Conservation (phyloP, 1,140 invertebrate genomes). For the Caerostris extrusa region DNA sequence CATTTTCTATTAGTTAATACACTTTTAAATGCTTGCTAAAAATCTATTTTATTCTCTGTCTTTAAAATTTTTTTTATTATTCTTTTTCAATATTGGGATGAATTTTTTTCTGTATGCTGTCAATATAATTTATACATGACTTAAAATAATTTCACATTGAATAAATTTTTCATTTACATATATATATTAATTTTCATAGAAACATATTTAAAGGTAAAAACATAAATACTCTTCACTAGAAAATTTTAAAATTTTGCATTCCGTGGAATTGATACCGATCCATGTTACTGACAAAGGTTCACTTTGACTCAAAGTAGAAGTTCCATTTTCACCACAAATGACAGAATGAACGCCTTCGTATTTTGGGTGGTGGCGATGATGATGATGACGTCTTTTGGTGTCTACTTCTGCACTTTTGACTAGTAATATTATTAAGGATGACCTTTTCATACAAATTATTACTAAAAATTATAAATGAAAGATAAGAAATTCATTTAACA, state of each 20-base stretch:
- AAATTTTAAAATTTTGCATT: slow-evolving; percentile 68
- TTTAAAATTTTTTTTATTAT: too few species aligned
- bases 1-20: too few species aligned
- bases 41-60: too few species aligned
- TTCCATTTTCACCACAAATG: slow-evolving; percentile 70
- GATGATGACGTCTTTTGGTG: slow-evolving; percentile 9
- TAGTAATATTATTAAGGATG: slow-evolving; percentile 17
- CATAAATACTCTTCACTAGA: slow-evolving; percentile 65
- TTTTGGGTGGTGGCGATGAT: slow-evolving; percentile 48
- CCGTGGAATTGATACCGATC: slow-evolving; percentile 55
- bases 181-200: background rate
- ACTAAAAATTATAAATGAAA: too few species aligned
- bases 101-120: too few species aligned
- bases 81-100: too few species aligned
- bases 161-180: too few species aligned
- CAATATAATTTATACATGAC: too few species aligned
- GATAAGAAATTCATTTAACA: too few species aligned
- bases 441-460: background rate
- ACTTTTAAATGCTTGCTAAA: too few species aligned
- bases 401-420: slow-evolving; percentile 56
- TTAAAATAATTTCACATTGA: too few species aligned
- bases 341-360: slow-evolving; percentile 75
- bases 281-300: slow-evolving; percentile 22
- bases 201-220: background rate
- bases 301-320: slow-evolving; percentile 38